These are phyloP conservation scores for Meandrina meandrites DNA, from an alignment of 92 coral and sea anemone genomes.

Conservation along the genomic window DNA sequence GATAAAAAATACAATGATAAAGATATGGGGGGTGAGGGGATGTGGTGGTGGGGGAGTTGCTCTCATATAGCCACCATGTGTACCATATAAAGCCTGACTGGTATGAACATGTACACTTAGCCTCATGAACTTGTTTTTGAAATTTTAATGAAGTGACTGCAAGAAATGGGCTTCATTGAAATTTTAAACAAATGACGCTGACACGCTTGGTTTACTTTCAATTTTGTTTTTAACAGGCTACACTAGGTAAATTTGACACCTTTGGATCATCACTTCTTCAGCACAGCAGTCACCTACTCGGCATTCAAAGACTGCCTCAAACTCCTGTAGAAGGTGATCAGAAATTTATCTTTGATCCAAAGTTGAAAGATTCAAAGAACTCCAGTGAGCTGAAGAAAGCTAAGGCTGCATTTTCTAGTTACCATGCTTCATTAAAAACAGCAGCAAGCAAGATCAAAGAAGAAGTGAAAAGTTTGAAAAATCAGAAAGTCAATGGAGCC, in stretches of 20 bases:
- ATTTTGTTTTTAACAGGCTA: constrained; percentile 48
- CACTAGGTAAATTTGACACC: constrained; percentile 65
- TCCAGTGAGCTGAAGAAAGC: constrained; percentile 16
- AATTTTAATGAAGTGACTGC: neutral
- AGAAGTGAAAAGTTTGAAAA: neutral
- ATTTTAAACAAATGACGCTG: neutral
- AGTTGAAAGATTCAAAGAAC: constrained; percentile 23
- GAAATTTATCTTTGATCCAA: constrained; percentile 56
- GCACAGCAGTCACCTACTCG: constrained; percentile 61
- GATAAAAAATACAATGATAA: too few species aligned
- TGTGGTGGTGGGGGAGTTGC: too few species aligned
- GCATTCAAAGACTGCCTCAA: constrained; percentile 76
- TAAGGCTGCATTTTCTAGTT: constrained; percentile 7
- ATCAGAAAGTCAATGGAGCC: constrained; percentile 25
- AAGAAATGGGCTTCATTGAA: neutral
- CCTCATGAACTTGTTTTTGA: neutral
- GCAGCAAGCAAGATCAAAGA: neutral
- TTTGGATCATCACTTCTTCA: constrained; percentile 60
- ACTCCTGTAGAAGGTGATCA: constrained; percentile 78
- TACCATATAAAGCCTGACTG: too few species aligned
- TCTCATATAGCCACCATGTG: too few species aligned
- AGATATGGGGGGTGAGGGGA: too few species aligned
- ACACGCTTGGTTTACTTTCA: neutral
- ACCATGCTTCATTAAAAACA: neutral
- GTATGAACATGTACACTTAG: neutral